Evolutionary conservation across 2,797 vertebrate species (phyloP), one percentile per base, ranked within the genome.

Genomic region (Bovichtus variegatus): DNA sequence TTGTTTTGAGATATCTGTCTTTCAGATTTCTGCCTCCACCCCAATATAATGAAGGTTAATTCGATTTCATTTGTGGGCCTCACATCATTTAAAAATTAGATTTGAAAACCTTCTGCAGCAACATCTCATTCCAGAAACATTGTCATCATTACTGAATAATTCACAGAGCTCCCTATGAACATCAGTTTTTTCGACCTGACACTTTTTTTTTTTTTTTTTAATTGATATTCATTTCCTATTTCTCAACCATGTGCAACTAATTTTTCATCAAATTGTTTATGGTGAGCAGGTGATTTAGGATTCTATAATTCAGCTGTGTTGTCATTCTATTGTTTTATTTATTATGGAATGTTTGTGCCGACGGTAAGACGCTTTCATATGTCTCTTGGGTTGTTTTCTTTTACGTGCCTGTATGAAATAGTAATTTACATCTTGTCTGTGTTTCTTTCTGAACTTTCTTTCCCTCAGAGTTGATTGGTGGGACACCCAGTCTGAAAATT

Each of bases 401-500:
- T 9, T 23, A 25, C 27, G 8, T 74, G 11, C 31, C 27, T 68
- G 23, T 41, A 34, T 36, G 53, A 84, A 77, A 18, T 49, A 13
- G 43, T 29, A 43, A 75, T 80, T 69, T 82, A 41, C 55, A 64
- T 64, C 54, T 76, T 65, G 15, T 16, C n/a, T 46, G 7, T 47
- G 9, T 69, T 49, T 51, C 41, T 34, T 64, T 41, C 19, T 58
- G 6, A 58, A 27, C 13, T 9, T 25, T 67, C n/a, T 81, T 60
- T 12, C 73, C 70, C 67, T 73, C 80, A 97, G 96, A 96, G 59
- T 85, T 97, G 74, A 93, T 93, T 3, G 49, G 74, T 44, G 96
- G 96, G 55, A 55, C 93, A 19, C 96, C 95, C 18, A 93, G 93
- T 81, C 88, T 97, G 82, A 96, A 95, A 91, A 92, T 97, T 34